Conservation (phyloP, 2,113 vertebrate species). For the Sakesphorus luctuosus region DNA sequence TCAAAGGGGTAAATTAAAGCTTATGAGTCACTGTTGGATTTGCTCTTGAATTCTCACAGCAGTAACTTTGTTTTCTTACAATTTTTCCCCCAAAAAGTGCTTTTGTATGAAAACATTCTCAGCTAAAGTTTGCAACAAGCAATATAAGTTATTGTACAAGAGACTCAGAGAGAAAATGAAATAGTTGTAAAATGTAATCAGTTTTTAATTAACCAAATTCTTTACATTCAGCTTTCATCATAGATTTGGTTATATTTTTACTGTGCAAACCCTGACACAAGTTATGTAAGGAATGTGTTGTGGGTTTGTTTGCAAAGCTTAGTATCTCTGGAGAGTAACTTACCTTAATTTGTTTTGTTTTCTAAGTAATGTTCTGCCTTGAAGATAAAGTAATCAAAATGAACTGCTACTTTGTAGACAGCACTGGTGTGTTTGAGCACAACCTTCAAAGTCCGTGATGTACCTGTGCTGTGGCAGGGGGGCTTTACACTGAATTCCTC, state of each 20-base stretch:
- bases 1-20: background rate
- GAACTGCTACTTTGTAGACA: background rate
- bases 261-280: background rate
- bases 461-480: background rate
- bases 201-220: conserved; percentile 31
- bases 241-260: background rate
- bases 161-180: background rate
- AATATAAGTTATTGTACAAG: background rate
- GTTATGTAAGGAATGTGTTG: background rate
- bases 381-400: background rate
- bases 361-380: background rate
- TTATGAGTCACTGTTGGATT: background rate
- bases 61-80: background rate
- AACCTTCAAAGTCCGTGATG: background rate
- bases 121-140: background rate
- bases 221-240: background rate
- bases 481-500: background rate
- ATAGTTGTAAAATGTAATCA: background rate
- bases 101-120: background rate
- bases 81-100: background rate
- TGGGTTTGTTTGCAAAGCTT: background rate
- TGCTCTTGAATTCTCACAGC: background rate
- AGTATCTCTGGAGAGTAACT: background rate
- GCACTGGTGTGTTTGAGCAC: background rate
- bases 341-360: background rate